Evolutionary conservation across 2,113 vertebrate genomes (phyloP), one percentile per base, ranked within the genome.

Genomic region (Eleginops maclovinus): DNA sequence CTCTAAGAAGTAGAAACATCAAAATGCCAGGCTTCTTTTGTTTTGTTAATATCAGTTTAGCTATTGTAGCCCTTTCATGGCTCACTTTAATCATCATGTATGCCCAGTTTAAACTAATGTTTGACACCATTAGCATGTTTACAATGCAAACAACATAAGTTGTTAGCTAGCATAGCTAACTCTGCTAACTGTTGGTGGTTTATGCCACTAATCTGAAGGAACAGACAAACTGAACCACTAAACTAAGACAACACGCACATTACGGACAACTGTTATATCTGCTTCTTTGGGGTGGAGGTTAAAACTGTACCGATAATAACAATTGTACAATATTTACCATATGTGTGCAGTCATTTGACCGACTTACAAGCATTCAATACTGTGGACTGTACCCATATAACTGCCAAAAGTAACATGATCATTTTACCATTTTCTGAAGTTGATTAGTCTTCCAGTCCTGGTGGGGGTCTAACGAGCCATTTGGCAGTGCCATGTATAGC

Each of bases 41-140:
- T 54, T 28, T 54, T 17, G 7, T 4, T 43, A 5, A n/a, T 44
- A 13, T 19, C 6, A 17, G 47, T 47, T 75, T 36, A 47, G 41
- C 72, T 47, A 13, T n/a, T 65, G 51, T 74, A 74, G 40, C 40
- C 44, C 24, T 46, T 28, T 46, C 40, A 64, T 46, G 24, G 60
- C 50, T 55, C 11, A 36, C 50, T 64, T 26, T 9, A 31, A 54
- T 31, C 31, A 31, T 7, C 14, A 36, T 50, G 21, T 36, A 2
- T 22, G 17, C 19, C 41, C 21, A 0, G 22, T 24, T 59, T 15
- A 22, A 40, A 51, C 5, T 58, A 15, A 26, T 10, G 2, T 43
- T 21, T 0, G 7, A 15, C 21, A 28, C 26, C 51, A 19, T 1
- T 3, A 55, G 40, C 5, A 6, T 47, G 26, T 22, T 55, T n/a